Evolutionary conservation across 1,140 invertebrate species (phyloP).

Genomic region (Drosophila ohnishii): DNA sequence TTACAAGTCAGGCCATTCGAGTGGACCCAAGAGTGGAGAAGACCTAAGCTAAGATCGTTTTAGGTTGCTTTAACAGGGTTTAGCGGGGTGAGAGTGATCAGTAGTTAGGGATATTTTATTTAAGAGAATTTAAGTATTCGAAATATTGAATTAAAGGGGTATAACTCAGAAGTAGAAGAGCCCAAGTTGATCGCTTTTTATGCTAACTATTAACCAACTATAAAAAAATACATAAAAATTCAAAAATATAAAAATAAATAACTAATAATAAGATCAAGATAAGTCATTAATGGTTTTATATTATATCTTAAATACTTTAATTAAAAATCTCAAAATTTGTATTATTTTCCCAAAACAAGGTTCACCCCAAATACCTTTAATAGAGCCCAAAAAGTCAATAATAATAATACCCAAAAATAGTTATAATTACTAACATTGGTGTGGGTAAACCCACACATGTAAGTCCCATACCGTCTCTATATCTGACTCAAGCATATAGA

Average conservation of each 20-base stretch:
- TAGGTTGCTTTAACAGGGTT: not conserved
- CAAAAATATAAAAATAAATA: not conserved
- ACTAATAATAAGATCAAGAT: not conserved
- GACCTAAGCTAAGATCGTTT: not conserved
- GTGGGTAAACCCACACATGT: slow-evolving; percentile 6
- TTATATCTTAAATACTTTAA: not conserved
- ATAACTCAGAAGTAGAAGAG: not conserved
- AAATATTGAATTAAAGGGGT: not conserved
- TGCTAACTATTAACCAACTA: too few relatives aligned
- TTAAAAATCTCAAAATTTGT: not conserved
- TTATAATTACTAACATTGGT: slow-evolving; percentile 13
- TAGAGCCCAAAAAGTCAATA: slow-evolving; percentile 15
- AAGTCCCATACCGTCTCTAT: slow-evolving; percentile 27
- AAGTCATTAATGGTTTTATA: too few relatives aligned
- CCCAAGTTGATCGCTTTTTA: not conserved
- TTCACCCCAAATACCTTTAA: slow-evolving; percentile 17
- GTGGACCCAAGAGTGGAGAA: slow-evolving; percentile 29
- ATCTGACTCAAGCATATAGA: slow-evolving; percentile 36
- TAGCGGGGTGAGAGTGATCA: not conserved
- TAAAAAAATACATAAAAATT: not conserved
- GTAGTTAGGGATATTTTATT: not conserved
- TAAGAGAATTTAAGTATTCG: fast-evolving
- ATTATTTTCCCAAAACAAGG: not conserved
- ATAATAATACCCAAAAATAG: slow-evolving; percentile 53
- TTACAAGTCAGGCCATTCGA: slow-evolving; percentile 31